A percentile compares a stretch with the other conserved stretches of the same genome.
Evolutionary conservation across 2,113 vertebrate genomes (phyloP).

Genomic region (Rattus rattus): DNA sequence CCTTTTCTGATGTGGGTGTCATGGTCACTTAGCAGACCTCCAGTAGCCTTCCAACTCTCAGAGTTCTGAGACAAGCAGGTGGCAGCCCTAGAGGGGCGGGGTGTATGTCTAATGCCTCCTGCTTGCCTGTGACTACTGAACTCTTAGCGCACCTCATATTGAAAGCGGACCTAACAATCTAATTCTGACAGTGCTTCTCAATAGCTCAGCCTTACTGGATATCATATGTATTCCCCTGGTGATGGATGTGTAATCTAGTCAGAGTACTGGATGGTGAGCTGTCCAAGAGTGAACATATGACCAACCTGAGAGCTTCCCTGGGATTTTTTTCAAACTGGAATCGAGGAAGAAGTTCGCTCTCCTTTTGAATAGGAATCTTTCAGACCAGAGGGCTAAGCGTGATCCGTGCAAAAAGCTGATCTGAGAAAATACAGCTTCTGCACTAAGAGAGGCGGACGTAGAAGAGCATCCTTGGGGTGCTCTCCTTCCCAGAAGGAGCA

Average conservation of each 20-base stretch:
- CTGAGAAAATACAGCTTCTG: neutral
- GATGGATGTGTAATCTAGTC: neutral
- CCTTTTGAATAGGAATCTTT: neutral
- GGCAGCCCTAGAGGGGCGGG: no score
- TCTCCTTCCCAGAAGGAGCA: neutral
- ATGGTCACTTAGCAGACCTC: neutral
- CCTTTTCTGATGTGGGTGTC: neutral
- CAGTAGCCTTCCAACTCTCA: neutral
- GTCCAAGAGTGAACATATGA: neutral
- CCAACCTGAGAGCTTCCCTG: neutral
- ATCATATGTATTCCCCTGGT: neutral
- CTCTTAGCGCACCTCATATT: neutral
- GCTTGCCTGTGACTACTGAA: neutral
- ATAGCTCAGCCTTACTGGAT: neutral
- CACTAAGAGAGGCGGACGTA: neutral
- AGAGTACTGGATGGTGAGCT: neutral
- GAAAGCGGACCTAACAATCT: neutral
- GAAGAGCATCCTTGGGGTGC: neutral
- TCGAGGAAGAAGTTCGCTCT: neutral
- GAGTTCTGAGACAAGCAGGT: neutral
- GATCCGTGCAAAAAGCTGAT: neutral
- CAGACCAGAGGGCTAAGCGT: neutral
- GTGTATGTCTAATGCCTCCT: neutral
- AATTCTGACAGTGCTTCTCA: neutral
- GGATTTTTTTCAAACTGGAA: conserved; percentile 42